These are phyloP conservation scores for Pocota personata DNA, from an alignment of 2,888 invertebrate genomes.

Conservation along the genomic window DNA sequence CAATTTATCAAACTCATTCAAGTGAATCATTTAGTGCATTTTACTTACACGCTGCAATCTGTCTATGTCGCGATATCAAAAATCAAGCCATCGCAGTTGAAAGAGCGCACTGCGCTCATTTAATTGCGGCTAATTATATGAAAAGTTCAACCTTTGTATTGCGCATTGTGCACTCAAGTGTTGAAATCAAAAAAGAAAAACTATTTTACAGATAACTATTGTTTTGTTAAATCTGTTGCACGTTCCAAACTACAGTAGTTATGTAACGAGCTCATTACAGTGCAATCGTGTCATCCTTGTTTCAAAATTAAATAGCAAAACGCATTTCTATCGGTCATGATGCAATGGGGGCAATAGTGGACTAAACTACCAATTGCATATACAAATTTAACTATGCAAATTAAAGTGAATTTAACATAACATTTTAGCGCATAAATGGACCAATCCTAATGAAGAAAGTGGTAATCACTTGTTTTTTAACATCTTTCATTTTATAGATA, in stretches of 20 bases:
- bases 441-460: not conserved
- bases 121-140: constrained; percentile 16
- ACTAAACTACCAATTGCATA: not conserved
- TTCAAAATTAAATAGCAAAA: not conserved
- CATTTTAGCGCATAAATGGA: not conserved
- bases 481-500: not conserved
- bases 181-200: not conserved
- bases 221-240: constrained; percentile 21
- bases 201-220: not conserved
- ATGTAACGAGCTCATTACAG: not conserved
- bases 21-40: constrained; percentile 8
- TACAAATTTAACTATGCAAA: not conserved
- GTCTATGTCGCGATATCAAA: not conserved
- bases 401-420: not conserved
- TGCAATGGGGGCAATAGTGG: not conserved
- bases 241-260: not conserved
- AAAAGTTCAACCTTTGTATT: constrained; percentile 26
- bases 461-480: not conserved
- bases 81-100: not conserved
- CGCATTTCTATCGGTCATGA: not conserved
- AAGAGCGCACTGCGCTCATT: not conserved
- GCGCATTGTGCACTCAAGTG: not conserved
- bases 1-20: constrained; percentile 28
- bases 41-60: not conserved
- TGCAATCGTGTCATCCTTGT: not conserved